Conservation (phyloP, 2,797 vertebrate genomes). For the Gallinago stenura region DNA sequence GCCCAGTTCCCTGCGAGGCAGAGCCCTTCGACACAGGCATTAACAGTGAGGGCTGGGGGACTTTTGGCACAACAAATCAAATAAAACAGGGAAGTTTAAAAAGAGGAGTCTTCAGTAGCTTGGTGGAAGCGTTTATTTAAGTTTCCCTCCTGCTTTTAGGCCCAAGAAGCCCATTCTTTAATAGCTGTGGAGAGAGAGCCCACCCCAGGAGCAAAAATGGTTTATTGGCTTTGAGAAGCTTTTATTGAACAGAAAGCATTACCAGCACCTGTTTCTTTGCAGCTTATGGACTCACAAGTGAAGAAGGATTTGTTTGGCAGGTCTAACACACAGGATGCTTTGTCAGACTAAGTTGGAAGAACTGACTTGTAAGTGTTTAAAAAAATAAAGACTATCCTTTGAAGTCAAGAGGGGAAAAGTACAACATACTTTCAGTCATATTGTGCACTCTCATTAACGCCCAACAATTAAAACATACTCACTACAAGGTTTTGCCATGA, state of each 20-base stretch:
- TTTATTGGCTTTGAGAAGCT: neutral
- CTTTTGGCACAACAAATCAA: neutral
- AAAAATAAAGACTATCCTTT: neutral
- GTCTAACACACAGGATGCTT: fast-evolving
- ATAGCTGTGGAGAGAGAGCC: fast-evolving
- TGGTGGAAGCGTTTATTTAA: neutral
- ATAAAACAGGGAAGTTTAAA: fast-evolving
- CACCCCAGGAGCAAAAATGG: neutral
- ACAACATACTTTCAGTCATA: neutral
- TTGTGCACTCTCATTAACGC: fast-evolving
- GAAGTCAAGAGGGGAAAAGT: neutral
- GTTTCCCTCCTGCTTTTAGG: neutral
- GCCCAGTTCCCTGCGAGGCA: neutral
- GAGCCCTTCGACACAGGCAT: neutral
- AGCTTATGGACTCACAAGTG: fast-evolving
- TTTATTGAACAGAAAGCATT: neutral
- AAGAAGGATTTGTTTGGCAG: neutral
- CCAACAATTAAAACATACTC: neutral
- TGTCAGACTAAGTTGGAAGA: neutral
- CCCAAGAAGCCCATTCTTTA: neutral
- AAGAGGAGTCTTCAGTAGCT: neutral
- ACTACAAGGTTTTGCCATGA: neutral
- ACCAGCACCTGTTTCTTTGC: neutral
- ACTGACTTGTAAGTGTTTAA: neutral
- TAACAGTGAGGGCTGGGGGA: fast-evolving